A percentile compares a stretch with the other conserved stretches of the same genome.
phyloP scores from a whole-genome alignment of 1,140 invertebrate genomes.

The Papilio aristodemus region DNA sequence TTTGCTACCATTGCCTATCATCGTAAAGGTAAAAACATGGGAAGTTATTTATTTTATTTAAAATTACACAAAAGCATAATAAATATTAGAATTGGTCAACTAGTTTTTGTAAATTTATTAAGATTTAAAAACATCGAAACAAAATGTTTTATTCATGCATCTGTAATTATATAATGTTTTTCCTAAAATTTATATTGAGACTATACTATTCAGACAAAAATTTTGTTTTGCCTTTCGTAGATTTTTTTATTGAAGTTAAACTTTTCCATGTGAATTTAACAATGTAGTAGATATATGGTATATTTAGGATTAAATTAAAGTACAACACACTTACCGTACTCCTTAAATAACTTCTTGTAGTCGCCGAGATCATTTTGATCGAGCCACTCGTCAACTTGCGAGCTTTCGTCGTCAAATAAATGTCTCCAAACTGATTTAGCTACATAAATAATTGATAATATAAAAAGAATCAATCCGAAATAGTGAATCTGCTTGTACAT shows the following conservation, averaged over 20 bases:
- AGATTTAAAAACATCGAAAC: too few species aligned
- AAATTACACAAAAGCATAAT: not conserved
- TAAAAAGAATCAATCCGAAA: constrained; percentile 56
- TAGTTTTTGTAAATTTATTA: not conserved
- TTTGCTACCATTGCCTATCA: too few species aligned
- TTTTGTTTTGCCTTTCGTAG: not conserved
- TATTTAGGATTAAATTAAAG: not conserved
- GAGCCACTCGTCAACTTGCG: constrained; percentile 86
- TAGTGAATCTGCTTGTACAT: constrained; percentile 62
- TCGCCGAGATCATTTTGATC: constrained; percentile 85
- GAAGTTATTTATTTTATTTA: not conserved
- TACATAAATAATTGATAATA: constrained; percentile 61
- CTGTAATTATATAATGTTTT: too few species aligned
- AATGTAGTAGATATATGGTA: not conserved
- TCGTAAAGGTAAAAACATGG: too few species aligned
- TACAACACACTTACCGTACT: constrained; percentile 83
- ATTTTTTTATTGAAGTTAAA: not conserved
- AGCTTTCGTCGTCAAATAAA: constrained; percentile 78
- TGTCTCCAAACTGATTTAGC: constrained; percentile 60
- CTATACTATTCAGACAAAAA: too few species aligned
- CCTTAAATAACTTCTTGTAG: constrained; percentile 85
- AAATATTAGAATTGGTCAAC: too few species aligned
- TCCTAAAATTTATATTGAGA: too few species aligned
- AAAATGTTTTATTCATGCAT: too few species aligned
- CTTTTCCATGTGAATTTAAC: not conserved